Evolutionary conservation across 2,797 vertebrate genomes (phyloP).

Genomic region (Myiothlypis chrysogaster): DNA sequence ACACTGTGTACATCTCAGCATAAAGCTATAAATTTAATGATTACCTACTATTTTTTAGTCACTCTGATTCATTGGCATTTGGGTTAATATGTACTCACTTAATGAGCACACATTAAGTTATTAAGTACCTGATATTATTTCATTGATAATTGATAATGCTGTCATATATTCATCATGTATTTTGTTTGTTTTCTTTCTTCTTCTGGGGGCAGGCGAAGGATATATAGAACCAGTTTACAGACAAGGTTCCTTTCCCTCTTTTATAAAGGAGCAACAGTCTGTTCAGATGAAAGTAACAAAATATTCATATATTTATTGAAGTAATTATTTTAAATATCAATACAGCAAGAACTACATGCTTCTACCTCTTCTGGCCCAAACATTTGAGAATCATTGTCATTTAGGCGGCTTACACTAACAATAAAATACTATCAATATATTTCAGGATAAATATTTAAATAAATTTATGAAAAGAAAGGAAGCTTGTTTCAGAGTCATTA

Average conservation of each 20-base stretch:
- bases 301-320: neutral
- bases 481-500: neutral
- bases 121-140: neutral
- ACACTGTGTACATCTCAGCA: neutral
- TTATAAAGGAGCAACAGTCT: neutral
- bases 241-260: neutral
- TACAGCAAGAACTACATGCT: neutral
- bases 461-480: neutral
- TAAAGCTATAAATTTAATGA: neutral
- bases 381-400: neutral
- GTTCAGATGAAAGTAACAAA: neutral
- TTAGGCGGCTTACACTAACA: neutral
- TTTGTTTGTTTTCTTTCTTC: neutral
- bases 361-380: neutral
- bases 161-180: neutral
- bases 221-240: neutral
- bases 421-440: neutral
- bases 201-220: neutral
- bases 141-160: rapidly evolving
- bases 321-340: neutral
- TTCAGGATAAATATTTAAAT: neutral
- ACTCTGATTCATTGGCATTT: neutral
- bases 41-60: neutral
- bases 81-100: neutral
- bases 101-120: neutral